These are phyloP conservation scores for Drosophila siamana DNA, from an alignment of 2,888 invertebrate species.

Conservation along the genomic window DNA sequence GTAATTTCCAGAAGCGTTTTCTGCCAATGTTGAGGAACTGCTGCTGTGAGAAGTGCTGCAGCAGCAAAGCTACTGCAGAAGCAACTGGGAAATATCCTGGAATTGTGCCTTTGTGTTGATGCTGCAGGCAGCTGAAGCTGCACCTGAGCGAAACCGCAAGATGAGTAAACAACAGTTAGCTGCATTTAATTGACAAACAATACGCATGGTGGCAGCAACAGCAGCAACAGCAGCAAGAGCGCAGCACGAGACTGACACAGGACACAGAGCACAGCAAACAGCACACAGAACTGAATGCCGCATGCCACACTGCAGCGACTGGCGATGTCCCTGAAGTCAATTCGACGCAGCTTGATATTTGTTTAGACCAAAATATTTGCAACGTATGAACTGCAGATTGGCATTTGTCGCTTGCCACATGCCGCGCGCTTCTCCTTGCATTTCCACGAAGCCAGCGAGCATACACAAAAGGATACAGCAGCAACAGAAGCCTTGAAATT, in stretches of 20 bases:
- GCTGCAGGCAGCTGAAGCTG: conserved; percentile 45
- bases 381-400: conserved; percentile 60
- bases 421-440: conserved; percentile 21
- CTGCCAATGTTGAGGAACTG: not conserved
- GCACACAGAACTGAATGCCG: conserved; percentile 9
- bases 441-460: conserved; percentile 59
- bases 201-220: conserved; percentile 24
- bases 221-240: conserved; percentile 21
- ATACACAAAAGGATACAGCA: conserved; percentile 45
- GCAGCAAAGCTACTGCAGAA: conserved; percentile 27
- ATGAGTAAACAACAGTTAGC: conserved; percentile 67
- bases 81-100: conserved; percentile 40
- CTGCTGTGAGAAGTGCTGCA: conserved; percentile 37
- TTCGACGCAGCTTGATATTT: conserved; percentile 65
- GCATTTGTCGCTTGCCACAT: conserved; percentile 23
- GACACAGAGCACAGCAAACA: not conserved
- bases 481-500: conserved; percentile 69
- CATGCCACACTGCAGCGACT: conserved; percentile 16
- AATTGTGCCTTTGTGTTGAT: conserved; percentile 46
- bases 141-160: conserved; percentile 70
- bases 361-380: conserved; percentile 72
- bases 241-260: conserved; percentile 56
- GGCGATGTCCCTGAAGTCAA: conserved; percentile 39
- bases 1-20: not conserved
- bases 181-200: conserved; percentile 66